These are phyloP conservation scores for Dendronephthya gigantea DNA, from an alignment of 64 coral and sea anemone species.

Conservation along the genomic window DNA sequence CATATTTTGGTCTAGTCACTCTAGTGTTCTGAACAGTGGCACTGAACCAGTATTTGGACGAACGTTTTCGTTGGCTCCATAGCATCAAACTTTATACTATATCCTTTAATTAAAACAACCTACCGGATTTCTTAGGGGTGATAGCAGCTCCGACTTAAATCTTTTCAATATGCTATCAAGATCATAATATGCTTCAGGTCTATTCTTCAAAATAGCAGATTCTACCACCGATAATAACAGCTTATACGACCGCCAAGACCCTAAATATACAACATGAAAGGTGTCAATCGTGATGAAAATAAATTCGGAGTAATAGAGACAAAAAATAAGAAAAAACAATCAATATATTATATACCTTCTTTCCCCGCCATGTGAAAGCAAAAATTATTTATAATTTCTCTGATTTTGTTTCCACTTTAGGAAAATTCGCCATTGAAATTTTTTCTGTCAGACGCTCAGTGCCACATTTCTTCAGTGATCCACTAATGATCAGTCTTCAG, in stretches of 20 bases:
- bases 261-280: slow-evolving; percentile 20
- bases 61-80: background rate
- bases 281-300: background rate
- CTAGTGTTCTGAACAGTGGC: no score
- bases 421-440: background rate
- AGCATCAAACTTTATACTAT: background rate
- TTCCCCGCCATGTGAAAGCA: slow-evolving; percentile 9
- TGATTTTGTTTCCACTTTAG: background rate
- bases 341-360: background rate
- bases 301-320: background rate
- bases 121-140: slow-evolving; percentile 89
- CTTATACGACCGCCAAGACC: slow-evolving; percentile 82
- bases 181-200: slow-evolving; percentile 70
- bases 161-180: slow-evolving; percentile 65
- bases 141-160: slow-evolving; percentile 78
- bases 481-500: no score
- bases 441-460: no score
- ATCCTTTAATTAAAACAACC: background rate
- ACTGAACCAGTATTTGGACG: background rate
- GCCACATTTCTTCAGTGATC: no score
- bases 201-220: slow-evolving; percentile 71
- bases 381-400: background rate
- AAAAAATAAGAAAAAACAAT: background rate
- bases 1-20: no score
- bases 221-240: slow-evolving; percentile 72